These are phyloP conservation scores for Clarias batrachus DNA, from an alignment of 2,113 vertebrate species.

Conservation along the genomic window DNA sequence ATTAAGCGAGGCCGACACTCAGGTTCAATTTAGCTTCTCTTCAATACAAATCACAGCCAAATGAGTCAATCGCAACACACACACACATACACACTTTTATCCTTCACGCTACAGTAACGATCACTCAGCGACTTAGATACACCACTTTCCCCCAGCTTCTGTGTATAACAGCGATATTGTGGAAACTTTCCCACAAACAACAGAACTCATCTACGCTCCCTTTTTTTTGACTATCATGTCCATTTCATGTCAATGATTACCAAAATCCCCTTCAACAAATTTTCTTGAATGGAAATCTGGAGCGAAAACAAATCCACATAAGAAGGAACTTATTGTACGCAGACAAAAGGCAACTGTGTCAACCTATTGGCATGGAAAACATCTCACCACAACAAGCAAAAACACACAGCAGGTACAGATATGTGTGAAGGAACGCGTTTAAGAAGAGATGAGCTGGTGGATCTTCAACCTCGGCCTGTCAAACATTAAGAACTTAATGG, in stretches of 20 bases:
- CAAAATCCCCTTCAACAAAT: background rate
- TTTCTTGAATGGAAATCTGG: background rate
- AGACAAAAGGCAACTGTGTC: background rate
- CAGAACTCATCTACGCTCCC: background rate
- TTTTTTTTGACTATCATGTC: background rate
- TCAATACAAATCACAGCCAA: slow-evolving; percentile 67
- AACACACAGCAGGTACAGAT: slow-evolving; percentile 26
- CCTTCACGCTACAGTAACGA: slow-evolving; percentile 36
- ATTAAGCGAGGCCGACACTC: slow-evolving; percentile 78
- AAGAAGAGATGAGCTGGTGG: slow-evolving; percentile 32
- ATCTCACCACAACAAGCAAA: slow-evolving; percentile 5
- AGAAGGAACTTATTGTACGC: slow-evolving; percentile 36
- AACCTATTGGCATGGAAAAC: slow-evolving; percentile 20
- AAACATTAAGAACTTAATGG: slow-evolving; percentile 60
- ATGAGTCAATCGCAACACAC: slow-evolving; percentile 48
- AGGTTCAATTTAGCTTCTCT: slow-evolving; percentile 78
- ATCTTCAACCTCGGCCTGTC: slow-evolving; percentile 47
- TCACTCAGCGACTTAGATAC: slow-evolving; percentile 32
- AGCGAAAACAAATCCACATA: background rate
- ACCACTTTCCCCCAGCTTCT: slow-evolving; percentile 14
- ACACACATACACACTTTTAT: slow-evolving; percentile 41
- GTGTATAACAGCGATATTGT: background rate
- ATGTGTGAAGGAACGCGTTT: slow-evolving; percentile 38
- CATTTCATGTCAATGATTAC: background rate
- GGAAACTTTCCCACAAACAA: background rate